Conservation (phyloP, 2,113 vertebrate species). For the Thalassarche chlororhynchos region DNA sequence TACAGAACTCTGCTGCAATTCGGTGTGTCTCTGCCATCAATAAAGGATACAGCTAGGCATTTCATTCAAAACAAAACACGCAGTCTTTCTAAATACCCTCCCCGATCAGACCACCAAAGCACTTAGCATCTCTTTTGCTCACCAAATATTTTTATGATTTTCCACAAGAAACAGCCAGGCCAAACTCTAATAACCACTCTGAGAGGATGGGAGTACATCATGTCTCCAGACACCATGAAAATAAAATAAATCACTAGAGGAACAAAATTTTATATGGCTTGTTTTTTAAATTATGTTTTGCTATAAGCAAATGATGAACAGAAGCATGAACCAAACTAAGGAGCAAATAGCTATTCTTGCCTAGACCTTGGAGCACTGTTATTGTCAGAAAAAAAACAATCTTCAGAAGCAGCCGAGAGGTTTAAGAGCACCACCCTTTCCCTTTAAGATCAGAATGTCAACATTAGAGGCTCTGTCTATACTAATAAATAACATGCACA, state of each 20-base stretch:
- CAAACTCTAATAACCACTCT: constrained; percentile 69
- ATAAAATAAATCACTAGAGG: constrained; percentile 38
- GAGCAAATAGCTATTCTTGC: background rate
- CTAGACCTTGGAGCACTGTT: background rate
- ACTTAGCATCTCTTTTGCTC: constrained; percentile 69
- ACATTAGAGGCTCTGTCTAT: background rate
- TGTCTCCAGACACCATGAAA: constrained; percentile 60
- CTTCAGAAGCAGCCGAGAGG: background rate
- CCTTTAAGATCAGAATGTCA: constrained; percentile 6
- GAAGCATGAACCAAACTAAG: background rate
- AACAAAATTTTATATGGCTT: constrained; percentile 46
- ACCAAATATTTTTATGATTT: constrained; percentile 80
- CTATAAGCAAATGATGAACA: constrained; percentile 51
- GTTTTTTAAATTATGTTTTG: constrained; percentile 62
- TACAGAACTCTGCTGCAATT: background rate
- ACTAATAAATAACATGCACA: background rate
- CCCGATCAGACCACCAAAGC: constrained; percentile 76
- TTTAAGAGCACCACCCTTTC: background rate
- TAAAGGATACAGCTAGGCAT: constrained; percentile 1
- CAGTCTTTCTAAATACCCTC: constrained; percentile 56
- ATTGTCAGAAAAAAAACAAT: background rate
- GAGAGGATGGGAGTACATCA: constrained; percentile 63
- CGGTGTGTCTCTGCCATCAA: constrained; percentile 6
- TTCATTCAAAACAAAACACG: constrained; percentile 54
- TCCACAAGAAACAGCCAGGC: constrained; percentile 74